Base-by-base conservation (phyloP, 2,113 vertebrate genomes). In the Andinoacara biseriatus region DNA sequence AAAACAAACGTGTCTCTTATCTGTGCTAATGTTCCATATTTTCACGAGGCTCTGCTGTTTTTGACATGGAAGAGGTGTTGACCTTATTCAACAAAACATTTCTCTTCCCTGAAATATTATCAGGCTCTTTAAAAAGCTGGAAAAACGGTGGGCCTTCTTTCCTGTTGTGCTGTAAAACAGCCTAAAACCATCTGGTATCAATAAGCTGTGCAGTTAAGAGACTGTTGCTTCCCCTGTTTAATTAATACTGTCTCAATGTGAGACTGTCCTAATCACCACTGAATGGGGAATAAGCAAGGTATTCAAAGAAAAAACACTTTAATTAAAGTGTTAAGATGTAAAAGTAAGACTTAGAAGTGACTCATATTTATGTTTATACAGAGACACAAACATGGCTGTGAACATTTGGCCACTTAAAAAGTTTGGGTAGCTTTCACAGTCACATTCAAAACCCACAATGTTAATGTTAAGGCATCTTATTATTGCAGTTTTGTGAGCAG, bases 11-110 rank as follows among this genome's bases (percentile, higher is more conserved):
- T 11, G 10, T 62, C 78, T 63, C 24, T 14, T 38, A 24, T 31
- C 11, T 29, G 14, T 74, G 60, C 15, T 58, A 35, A 77, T 80
- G 15, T n/a, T 81, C 38, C 31, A 6, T 62, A 43, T 72, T 78
- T 69, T 7, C 49, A 0, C 2, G 13, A 35, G 2, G 5, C 24
- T 22, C 67, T 40, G 18, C 26, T 76, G 38, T 81, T 72, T 33
- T 60, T 67, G 26, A 38, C 59, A 74, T 7, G 20, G 26, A 80
- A 72, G 49, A 43, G 72, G 77, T 49, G 75, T 90, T 57, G 22
- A 31, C 61, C 24, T 85, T 43, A 67, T 69, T 75, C 79, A 49
- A 72, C n/a, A 75, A 76, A 76, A 84, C 3, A 74, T 79, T 82
- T 56, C 10, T 74, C n/a, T 69, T 67, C 10, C 20, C 22, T 54